Evolutionary conservation across 2,797 vertebrate genomes (phyloP).

Genomic region (Caiman crocodilus): DNA sequence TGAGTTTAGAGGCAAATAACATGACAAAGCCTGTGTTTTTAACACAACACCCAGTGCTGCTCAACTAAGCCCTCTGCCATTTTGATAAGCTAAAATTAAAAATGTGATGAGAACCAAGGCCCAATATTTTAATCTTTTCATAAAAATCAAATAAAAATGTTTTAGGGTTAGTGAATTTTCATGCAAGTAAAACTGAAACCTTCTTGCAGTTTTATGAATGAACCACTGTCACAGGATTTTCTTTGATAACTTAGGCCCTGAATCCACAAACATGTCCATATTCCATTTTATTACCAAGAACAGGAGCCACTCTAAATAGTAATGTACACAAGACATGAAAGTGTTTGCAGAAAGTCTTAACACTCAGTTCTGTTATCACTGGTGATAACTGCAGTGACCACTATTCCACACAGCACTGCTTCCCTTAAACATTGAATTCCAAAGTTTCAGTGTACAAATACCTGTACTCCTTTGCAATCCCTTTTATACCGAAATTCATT

Average conservation of each 20-base stretch:
- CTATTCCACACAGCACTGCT: neutral
- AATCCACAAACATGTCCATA: neutral
- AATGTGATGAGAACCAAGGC: neutral
- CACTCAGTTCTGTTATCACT: neutral
- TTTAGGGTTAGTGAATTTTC: neutral
- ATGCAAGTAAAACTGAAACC: neutral
- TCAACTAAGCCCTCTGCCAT: neutral
- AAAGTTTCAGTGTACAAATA: neutral
- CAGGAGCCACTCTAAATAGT: neutral
- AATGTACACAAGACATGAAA: accelerated
- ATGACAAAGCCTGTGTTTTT: neutral
- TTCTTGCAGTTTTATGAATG: neutral
- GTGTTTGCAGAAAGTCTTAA: neutral
- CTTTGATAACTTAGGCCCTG: neutral
- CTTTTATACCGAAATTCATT: neutral
- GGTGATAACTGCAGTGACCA: neutral
- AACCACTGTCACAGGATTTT: neutral
- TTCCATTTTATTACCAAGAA: neutral
- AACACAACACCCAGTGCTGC: neutral
- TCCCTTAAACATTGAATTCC: neutral
- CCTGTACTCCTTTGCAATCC: neutral
- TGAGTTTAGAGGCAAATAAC: neutral
- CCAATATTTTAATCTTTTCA: neutral
- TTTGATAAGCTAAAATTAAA: neutral
- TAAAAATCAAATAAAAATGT: neutral